A percentile compares a stretch with the other conserved stretches of the same genome.
Evolutionary conservation across 2,888 invertebrate genomes (phyloP).

Genomic region (Megaustenia siamemsis): DNA sequence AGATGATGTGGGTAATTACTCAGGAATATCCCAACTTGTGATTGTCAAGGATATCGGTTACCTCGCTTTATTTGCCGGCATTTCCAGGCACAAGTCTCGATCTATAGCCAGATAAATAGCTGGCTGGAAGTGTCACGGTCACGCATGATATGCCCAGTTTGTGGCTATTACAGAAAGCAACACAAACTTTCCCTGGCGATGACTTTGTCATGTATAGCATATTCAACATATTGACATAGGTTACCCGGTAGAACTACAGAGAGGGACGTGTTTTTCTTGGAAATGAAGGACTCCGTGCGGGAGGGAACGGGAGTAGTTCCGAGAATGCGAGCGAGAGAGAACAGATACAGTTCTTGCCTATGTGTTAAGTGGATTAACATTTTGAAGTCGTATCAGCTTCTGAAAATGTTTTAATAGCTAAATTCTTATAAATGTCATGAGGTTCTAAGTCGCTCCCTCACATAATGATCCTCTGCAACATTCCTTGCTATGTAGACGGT

Average conservation of each 20-base stretch:
- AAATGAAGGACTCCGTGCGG: not conserved
- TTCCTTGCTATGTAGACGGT: too few species aligned
- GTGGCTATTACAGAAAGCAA: constrained; percentile 17
- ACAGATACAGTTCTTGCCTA: too few species aligned
- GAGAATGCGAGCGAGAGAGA: too few species aligned
- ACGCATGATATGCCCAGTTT: constrained; percentile 13
- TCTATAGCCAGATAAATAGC: constrained; percentile 27
- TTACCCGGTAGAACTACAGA: not conserved
- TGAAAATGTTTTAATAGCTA: too few species aligned
- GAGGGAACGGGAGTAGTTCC: not conserved
- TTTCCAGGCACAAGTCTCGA: not conserved
- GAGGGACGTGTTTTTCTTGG: constrained; percentile 7
- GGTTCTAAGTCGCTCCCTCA: too few species aligned
- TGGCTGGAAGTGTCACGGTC: not conserved
- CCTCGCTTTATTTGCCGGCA: not conserved
- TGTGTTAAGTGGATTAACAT: too few species aligned
- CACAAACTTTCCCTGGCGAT: not conserved
- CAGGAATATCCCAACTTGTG: not conserved
- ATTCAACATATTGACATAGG: constrained; percentile 22
- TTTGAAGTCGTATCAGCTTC: too few species aligned
- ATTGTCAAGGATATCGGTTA: constrained; percentile 37
- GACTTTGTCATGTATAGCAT: constrained; percentile 18
- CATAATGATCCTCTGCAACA: too few species aligned
- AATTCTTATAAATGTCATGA: too few species aligned
- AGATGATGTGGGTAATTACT: constrained; percentile 26